Percentiles rank a stretch among this genome's conserved stretches.
Evolutionary conservation across 2,113 vertebrate species (phyloP).

Genomic region (Sphyrna mokarran): DNA sequence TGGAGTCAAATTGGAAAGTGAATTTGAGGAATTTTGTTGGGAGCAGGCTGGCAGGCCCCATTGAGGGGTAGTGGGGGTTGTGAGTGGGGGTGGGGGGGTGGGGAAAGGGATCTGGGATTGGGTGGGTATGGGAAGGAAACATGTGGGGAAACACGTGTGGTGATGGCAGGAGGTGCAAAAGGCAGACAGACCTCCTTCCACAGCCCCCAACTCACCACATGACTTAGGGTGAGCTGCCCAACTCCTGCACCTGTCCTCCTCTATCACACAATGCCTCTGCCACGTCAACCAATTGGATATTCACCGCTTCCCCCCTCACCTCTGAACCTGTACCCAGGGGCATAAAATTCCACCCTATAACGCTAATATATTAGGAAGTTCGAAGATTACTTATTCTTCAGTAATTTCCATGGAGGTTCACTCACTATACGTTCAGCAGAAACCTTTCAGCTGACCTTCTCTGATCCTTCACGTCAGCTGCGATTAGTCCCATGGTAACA

Average conservation of each 20-base stretch:
- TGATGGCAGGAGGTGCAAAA: too few species aligned
- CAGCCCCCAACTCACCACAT: neutral
- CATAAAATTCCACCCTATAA: neutral
- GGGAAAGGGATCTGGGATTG: too few species aligned
- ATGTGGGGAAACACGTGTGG: too few species aligned
- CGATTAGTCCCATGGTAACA: neutral
- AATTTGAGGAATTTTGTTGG: neutral
- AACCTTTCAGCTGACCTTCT: neutral
- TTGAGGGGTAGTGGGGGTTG: neutral
- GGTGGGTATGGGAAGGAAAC: neutral
- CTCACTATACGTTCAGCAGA: neutral
- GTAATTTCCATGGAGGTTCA: neutral
- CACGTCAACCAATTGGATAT: neutral
- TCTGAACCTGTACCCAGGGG: too few species aligned
- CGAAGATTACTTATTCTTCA: neutral
- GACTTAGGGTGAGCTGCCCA: neutral
- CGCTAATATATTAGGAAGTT: neutral
- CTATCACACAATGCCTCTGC: neutral
- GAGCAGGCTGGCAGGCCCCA: neutral
- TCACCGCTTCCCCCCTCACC: neutral
- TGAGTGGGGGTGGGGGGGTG: too few species aligned
- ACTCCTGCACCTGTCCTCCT: neutral
- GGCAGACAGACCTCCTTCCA: too few species aligned
- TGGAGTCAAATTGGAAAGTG: neutral
- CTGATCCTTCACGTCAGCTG: neutral